These are phyloP conservation scores for Rhyacophila brunnea DNA, from an alignment of 1,140 invertebrate genomes.

Conservation along the genomic window DNA sequence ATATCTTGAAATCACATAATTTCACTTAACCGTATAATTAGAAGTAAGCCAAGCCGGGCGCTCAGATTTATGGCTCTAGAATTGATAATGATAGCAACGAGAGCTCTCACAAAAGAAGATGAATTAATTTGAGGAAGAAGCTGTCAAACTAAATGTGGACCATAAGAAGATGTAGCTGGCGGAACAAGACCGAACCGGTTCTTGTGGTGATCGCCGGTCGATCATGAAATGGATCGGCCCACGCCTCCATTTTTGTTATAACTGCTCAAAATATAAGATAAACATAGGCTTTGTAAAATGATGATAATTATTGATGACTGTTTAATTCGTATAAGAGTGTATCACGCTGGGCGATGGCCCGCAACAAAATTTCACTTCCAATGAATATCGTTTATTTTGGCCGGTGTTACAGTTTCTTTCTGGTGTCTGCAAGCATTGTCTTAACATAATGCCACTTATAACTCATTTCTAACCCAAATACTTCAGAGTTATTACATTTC, in stretches of 20 bases:
- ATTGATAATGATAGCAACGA: conserved; percentile 16
- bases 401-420: too few relatives aligned
- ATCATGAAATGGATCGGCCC: conserved; percentile 2
- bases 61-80: conserved; percentile 16
- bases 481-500: too few relatives aligned
- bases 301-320: conserved; percentile 29
- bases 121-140: conserved; percentile 24
- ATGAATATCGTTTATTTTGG: too few relatives aligned
- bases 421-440: too few relatives aligned
- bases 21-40: conserved; percentile 15
- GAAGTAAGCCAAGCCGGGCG: neutral
- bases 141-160: conserved; percentile 21
- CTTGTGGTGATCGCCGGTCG: conserved; percentile 1
- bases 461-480: too few relatives aligned
- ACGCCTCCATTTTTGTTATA: conserved; percentile 13
- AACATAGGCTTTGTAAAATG: conserved; percentile 18
- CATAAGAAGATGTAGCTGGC: conserved; percentile 1
- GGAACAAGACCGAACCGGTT: neutral
- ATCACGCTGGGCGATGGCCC: neutral
- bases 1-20: conserved; percentile 19
- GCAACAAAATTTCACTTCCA: conserved; percentile 6
- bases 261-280: conserved; percentile 21
- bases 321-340: conserved; percentile 22
- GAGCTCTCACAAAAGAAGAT: conserved; percentile 14
- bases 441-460: too few relatives aligned